Evolutionary conservation across 2,888 invertebrate species (phyloP), one percentile per base, ranked within the genome.

Genomic region (Megastigmus dorsalis): DNA sequence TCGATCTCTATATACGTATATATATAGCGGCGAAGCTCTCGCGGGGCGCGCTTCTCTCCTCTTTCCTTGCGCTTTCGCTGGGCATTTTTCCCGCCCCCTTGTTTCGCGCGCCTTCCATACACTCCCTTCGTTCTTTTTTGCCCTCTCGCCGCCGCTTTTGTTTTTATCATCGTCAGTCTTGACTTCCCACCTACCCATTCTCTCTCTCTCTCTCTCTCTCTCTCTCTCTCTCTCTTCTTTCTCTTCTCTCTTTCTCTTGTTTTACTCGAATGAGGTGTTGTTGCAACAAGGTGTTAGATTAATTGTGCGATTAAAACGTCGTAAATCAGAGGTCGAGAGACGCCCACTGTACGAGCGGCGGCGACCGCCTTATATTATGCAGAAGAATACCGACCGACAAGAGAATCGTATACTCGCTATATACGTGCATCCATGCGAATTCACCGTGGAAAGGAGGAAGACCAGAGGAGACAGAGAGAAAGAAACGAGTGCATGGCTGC

Each of bases 241-340:
- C 6, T 20, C 33, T 45, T 2, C n/a, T 15, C 10, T 9, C 13
- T 18, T 23, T 23, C 36, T 30, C 30, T 66, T 70, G 36, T 57
- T 45, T 74, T 54, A 23, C 45, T 43, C 57, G 62, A 66, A 72
- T 33, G 83, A 86, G 85, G 84, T 86, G 85, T 86, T 86, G 85
- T 86, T 86, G 84, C 85, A 86, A 86, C 86, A 87, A 87, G 87
- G 87, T 86, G 86, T 87, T 87, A 87, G 87, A 87, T 87, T 87
- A 87, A 87, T 87, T 87, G 86, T 86, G 80, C 84, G 87, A 87
- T 87, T 87, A 87, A 85, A 86, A 84, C 82, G 82, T 85, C 86
- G 86, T 87, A 87, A 87, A 87, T 87, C 85, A 85, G 80, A 77
- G 77, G 10, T 80, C 77, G 79, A 81, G 80, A 76, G 79, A 82